Evolutionary conservation across 2,113 vertebrate genomes (phyloP), one percentile per base, ranked within the genome.

Genomic region (Tylochromis polylepis): DNA sequence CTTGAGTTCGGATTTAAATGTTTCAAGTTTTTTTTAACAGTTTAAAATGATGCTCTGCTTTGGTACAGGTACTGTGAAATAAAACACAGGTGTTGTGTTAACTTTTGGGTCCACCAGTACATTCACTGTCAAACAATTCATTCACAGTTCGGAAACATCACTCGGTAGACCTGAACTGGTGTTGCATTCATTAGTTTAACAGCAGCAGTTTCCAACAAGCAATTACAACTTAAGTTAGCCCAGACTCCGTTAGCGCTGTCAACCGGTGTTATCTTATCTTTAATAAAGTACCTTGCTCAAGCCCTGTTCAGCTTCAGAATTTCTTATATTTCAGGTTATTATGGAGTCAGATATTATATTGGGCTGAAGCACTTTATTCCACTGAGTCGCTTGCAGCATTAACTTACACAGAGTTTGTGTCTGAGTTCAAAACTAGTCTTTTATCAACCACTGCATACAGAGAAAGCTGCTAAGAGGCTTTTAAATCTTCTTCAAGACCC

Each of bases 271-370:
- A 67, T 22, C 36, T 41, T 41, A n/a, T 67, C 7, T 22, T 67
- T 46, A 1, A 18, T 10, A 1, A 27, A 1, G 5, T 27, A 46
- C 38, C 0, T 9, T 27, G 38, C 38, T 34, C 29, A 11, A 34
- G 9, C 29, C 59, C 59, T 34, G 59, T 62, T 62, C 31, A 62
- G 18, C 10, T 20, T 62, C 59, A 62, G 59, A 9, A 46, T 46
- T 72, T 72, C 14, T 72, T 72, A 72, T 24, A 46, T 46, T 43
- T 27, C 22, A 43, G 22, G 65, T 70, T 27, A 46, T 72, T 72
- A 27, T 46, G 67, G 41, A 2, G 9, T 46, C 67, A 46, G 22
- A 27, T 46, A 41, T 75, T 75, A 3, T 15, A 75, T 8, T 49
- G 67, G 0, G 9, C 15, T 24, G 24, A 75, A 75, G 22, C 41